Percentiles rank a stretch among this genome's conserved stretches.
phyloP scores from a whole-genome alignment of 2,113 vertebrate species.

The Calyptommatus sinebrachiatus region DNA sequence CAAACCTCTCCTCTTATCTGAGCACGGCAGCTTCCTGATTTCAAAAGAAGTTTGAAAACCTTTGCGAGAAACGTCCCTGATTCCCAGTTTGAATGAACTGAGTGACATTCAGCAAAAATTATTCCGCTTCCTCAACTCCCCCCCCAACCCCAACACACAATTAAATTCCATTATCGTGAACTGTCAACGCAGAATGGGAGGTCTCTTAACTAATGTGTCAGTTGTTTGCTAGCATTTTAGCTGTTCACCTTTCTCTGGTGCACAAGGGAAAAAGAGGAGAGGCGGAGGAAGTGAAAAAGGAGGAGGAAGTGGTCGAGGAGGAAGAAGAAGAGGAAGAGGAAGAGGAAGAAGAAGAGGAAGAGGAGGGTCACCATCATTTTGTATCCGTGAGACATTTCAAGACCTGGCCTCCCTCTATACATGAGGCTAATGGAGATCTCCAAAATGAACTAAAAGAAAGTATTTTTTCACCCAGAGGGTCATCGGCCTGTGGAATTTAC shows the following conservation, averaged over 20 bases:
- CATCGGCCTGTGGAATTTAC: no score
- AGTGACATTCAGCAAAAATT: slow-evolving; percentile 81
- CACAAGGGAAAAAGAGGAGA: slow-evolving; percentile 59
- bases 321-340: slow-evolving; percentile 57
- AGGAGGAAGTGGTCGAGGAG: slow-evolving; percentile 38
- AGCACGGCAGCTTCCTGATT: slow-evolving; percentile 75
- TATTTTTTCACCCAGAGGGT: no score
- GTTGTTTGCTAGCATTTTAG: slow-evolving; percentile 66
- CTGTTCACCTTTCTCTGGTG: slow-evolving; percentile 7
- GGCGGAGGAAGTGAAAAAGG: slow-evolving; percentile 62
- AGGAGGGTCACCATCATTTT: slow-evolving; percentile 32
- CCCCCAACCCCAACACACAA: slow-evolving; percentile 51
- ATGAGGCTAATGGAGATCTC: no score
- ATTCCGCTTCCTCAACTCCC: slow-evolving; percentile 65
- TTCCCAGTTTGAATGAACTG: slow-evolving; percentile 79
- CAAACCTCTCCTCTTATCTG: slow-evolving; percentile 80
- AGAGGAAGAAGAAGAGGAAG: no score
- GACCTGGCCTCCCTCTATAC: no score
- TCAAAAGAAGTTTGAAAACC: slow-evolving; percentile 83
- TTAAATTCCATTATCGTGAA: slow-evolving; percentile 78
- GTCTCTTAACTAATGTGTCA: slow-evolving; percentile 74
- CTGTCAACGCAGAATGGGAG: slow-evolving; percentile 74
- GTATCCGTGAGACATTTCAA: slow-evolving; percentile 49
- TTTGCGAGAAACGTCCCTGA: slow-evolving; percentile 82
- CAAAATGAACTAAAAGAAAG: no score